Evolutionary conservation across 2,797 vertebrate genomes (phyloP).

Genomic region (Mionectes olivaceus): DNA sequence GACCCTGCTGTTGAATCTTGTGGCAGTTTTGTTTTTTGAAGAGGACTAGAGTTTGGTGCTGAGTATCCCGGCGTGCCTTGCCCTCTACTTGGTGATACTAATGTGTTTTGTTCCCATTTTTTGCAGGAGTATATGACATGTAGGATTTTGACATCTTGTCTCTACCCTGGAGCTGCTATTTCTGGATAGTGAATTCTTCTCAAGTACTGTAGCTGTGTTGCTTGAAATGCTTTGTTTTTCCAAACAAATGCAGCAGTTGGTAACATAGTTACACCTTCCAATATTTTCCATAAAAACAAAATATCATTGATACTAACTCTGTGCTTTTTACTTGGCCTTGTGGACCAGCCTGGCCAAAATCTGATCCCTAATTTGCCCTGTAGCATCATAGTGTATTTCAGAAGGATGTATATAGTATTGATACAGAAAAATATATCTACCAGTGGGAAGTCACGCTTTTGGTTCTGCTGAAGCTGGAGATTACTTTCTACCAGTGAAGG

Average conservation of each 20-base stretch:
- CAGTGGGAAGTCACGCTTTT: not conserved
- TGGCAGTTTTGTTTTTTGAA: not conserved
- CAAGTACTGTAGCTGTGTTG: not conserved
- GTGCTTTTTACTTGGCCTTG: not conserved
- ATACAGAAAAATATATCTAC: not conserved
- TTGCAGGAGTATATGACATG: not conserved
- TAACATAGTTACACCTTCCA: not conserved
- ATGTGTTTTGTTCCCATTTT: not conserved
- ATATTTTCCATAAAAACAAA: not conserved
- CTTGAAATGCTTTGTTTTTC: not conserved
- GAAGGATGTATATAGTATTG: not conserved
- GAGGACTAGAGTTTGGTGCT: not conserved
- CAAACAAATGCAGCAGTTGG: not conserved
- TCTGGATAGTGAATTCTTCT: not conserved
- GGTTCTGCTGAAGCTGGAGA: not conserved
- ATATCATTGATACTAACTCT: not conserved
- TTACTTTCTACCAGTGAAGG: not conserved
- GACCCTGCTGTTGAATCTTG: not conserved
- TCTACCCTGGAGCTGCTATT: not conserved
- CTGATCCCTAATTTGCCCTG: not conserved
- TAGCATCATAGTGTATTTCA: not conserved
- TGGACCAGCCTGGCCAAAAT: not conserved
- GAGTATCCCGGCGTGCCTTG: not conserved
- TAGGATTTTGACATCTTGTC: conserved; percentile 6
- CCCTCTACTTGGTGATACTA: not conserved